phyloP scores from a whole-genome alignment of 2,113 vertebrate species.

The Raja brachyura region DNA sequence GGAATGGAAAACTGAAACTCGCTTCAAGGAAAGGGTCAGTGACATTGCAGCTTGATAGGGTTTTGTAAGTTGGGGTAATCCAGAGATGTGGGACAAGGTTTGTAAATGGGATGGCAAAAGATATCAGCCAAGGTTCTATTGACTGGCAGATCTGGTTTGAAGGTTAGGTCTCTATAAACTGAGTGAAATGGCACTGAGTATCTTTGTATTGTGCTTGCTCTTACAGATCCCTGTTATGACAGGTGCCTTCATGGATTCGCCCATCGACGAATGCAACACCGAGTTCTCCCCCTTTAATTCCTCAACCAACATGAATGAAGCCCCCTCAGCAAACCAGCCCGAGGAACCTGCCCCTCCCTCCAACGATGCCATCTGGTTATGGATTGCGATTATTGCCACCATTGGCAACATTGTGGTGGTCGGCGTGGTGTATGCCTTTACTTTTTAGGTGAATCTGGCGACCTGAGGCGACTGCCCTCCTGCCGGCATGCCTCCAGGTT shows the following conservation, averaged over 20 bases:
- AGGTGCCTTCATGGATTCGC: slow-evolving; percentile 94
- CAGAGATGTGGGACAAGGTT: not conserved
- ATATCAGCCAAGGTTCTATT: not conserved
- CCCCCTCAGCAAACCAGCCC: slow-evolving; percentile 60
- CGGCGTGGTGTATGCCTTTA: slow-evolving; percentile 91
- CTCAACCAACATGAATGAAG: slow-evolving; percentile 78
- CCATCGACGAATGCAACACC: slow-evolving; percentile 86
- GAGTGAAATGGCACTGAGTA: not conserved
- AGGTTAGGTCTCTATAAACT: not conserved
- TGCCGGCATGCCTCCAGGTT: not conserved
- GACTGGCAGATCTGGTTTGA: no score
- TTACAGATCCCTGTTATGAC: slow-evolving; percentile 94
- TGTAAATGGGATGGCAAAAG: not conserved
- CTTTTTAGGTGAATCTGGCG: slow-evolving; percentile 66
- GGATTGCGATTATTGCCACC: slow-evolving; percentile 94
- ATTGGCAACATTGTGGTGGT: slow-evolving; percentile 97
- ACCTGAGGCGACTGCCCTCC: not conserved
- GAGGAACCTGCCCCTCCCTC: slow-evolving; percentile 80
- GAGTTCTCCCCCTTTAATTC: slow-evolving; percentile 96
- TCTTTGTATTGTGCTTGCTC: not conserved
- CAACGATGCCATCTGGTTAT: slow-evolving; percentile 87
- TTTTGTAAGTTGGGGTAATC: not conserved
- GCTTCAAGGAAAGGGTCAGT: not conserved
- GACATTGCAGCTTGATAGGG: not conserved
- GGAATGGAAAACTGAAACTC: not conserved